phyloP scores from a whole-genome alignment of 2,113 vertebrate species.

The Brachyhypopomus occidentalis region DNA sequence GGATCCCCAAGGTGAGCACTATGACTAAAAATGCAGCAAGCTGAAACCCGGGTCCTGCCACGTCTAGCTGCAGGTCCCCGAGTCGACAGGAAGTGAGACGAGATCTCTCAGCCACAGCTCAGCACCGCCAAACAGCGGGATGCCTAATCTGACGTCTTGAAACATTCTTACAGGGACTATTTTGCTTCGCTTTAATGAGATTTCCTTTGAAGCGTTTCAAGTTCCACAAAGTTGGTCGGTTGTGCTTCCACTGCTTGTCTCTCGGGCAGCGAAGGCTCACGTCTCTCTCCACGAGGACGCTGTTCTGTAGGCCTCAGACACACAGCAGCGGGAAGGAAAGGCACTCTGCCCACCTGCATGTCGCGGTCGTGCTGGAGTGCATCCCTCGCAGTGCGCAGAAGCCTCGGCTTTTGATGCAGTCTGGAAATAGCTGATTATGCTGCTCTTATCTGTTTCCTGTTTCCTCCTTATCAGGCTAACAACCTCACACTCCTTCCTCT shows the following conservation, averaged over 20 bases:
- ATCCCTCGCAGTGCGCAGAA: neutral
- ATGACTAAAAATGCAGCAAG: neutral
- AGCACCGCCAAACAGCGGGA: neutral
- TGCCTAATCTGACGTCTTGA: neutral
- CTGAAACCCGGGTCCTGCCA: too few relatives aligned
- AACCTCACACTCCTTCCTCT: slow-evolving; percentile 34
- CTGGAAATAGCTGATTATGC: slow-evolving; percentile 36
- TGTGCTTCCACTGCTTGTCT: too few relatives aligned
- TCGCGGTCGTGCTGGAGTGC: neutral
- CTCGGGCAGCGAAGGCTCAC: too few relatives aligned
- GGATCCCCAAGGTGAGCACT: neutral
- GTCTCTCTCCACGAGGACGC: too few relatives aligned
- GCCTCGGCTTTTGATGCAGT: slow-evolving; percentile 11
- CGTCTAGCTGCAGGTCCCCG: too few relatives aligned
- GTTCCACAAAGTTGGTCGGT: neutral
- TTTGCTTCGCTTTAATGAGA: neutral
- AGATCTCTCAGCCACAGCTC: neutral
- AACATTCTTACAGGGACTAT: neutral
- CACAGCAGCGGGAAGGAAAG: too few relatives aligned
- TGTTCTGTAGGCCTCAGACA: too few relatives aligned
- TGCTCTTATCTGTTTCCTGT: slow-evolving; percentile 49
- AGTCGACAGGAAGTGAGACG: too few relatives aligned
- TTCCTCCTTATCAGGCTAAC: slow-evolving; percentile 37
- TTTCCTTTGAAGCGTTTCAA: neutral
- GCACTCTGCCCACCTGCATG: too few relatives aligned